Percentiles rank a stretch among this genome's conserved stretches.
phyloP scores from a whole-genome alignment of 1,140 invertebrate species.

The Drosophila varians region DNA sequence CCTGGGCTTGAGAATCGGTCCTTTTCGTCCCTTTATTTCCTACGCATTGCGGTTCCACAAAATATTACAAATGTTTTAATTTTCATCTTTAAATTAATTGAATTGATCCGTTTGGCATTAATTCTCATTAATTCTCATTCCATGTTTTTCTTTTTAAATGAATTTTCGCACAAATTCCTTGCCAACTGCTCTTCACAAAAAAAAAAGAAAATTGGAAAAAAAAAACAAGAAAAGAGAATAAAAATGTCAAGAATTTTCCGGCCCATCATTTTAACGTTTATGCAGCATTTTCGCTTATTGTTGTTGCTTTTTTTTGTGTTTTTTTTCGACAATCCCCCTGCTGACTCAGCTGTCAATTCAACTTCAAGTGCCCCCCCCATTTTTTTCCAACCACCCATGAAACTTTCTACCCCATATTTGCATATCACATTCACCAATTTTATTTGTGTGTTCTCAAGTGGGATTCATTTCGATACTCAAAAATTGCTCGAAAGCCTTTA shows the following conservation, averaged over 20 bases:
- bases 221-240: too few relatives aligned
- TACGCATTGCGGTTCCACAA: conserved; percentile 3
- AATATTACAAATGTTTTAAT: too few relatives aligned
- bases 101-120: too few relatives aligned
- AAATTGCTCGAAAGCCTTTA: conserved; percentile 44
- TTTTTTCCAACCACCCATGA: neutral
- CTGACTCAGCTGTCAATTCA: conserved; percentile 38
- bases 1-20: too few relatives aligned
- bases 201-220: too few relatives aligned
- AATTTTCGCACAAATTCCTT: neutral
- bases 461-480: conserved; percentile 46
- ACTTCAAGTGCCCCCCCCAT: neutral
- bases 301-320: conserved; percentile 21
- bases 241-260: conserved; percentile 8
- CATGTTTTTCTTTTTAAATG: neutral
- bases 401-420: conserved; percentile 27
- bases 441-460: conserved; percentile 38
- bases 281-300: conserved; percentile 27
- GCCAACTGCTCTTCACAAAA: neutral
- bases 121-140: too few relatives aligned
- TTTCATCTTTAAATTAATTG: neutral
- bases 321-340: neutral
- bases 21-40: neutral
- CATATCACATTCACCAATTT: conserved; percentile 47
- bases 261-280: conserved; percentile 16